A percentile compares a stretch with the other conserved stretches of the same genome.
Conservation (phyloP, 2,888 invertebrate species). For the Helobdella robusta region DNA sequence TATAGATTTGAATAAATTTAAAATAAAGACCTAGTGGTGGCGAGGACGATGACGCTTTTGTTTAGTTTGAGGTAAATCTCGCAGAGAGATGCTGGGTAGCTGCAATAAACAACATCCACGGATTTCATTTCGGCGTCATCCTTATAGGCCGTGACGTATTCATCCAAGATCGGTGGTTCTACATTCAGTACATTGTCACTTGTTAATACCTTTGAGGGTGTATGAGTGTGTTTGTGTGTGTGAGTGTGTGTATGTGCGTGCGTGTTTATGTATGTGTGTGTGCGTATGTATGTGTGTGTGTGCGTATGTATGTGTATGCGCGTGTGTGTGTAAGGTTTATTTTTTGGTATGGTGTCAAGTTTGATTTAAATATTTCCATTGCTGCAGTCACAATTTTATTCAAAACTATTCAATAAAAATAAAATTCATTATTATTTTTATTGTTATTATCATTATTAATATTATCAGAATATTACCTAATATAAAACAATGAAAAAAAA, state of each 20-base stretch:
- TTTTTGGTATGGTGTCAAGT: no score
- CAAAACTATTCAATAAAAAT: no score
- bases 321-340: no score
- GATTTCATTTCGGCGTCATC: conserved; percentile 24
- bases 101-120: conserved; percentile 29
- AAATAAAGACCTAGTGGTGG: conserved; percentile 21
- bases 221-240: neutral
- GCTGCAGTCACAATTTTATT: no score
- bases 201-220: neutral
- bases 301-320: no score
- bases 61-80: conserved; percentile 28
- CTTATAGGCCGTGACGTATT: conserved; percentile 25
- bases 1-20: no score
- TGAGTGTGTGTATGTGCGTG: no score
- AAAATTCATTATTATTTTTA: neutral
- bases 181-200: neutral
- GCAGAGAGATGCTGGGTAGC: conserved; percentile 27
- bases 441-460: neutral
- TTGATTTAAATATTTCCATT: no score
- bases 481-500: no score
- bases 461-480: neutral
- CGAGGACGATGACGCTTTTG: conserved; percentile 27
- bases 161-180: conserved; percentile 6
- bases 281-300: no score
- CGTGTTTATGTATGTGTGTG: no score